Percentiles rank a stretch among this genome's conserved stretches.
Conservation (phyloP, 1,140 invertebrate genomes). For the Epicauta chinensis region DNA sequence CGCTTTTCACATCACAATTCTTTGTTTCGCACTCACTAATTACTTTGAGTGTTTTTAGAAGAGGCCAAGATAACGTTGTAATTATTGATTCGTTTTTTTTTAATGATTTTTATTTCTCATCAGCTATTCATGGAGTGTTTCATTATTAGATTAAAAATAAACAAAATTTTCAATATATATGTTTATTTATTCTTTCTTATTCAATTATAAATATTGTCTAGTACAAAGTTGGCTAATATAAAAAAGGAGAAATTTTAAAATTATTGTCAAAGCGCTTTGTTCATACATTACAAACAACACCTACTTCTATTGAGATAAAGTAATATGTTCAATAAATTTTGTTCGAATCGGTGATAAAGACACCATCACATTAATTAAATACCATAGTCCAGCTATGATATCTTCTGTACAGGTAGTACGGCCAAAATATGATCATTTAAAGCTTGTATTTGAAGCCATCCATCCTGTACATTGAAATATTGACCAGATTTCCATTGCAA, state of each 20-base stretch:
- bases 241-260: slow-evolving; percentile 29
- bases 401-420: no score
- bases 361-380: slow-evolving; percentile 27
- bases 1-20: no score
- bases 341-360: no score
- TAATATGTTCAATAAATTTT: no score
- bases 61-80: no score
- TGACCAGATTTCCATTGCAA: neutral
- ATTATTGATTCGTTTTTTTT: no score
- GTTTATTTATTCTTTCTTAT: no score
- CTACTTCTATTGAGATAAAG: slow-evolving; percentile 11
- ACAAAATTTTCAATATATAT: neutral
- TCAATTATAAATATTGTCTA: slow-evolving; percentile 17
- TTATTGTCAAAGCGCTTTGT: slow-evolving; percentile 31
- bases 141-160: neutral
- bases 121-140: no score
- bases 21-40: no score
- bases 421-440: no score
- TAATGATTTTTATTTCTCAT: no score
- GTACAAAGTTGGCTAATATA: slow-evolving; percentile 37
- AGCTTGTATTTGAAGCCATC: neutral
- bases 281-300: slow-evolving; percentile 13
- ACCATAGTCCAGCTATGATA: slow-evolving; percentile 30
- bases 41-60: no score
- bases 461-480: neutral